Evolutionary conservation across 1,140 invertebrate genomes (phyloP), one percentile per base, ranked within the genome.

Genomic region (Geopemphigus sp.): DNA sequence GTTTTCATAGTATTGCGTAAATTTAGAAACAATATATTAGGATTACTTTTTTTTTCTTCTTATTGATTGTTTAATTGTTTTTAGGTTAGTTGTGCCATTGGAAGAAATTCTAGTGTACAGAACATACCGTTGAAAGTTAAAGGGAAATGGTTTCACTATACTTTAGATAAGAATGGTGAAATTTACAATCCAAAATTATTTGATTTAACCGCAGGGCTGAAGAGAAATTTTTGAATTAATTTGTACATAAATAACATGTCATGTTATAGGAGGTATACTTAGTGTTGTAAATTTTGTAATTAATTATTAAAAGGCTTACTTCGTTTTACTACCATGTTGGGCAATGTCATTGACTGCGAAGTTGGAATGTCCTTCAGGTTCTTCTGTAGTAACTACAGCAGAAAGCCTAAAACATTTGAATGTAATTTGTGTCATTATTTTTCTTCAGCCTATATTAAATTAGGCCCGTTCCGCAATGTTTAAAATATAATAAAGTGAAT

Each of bases 71-170:
- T 74, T 29, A 32, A 56, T 11, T 63, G 22, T 80, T 39, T 80
- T 70, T 26, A 76, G 80, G 26, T 76, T 26, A 76, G 80, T 19
- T 81, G 80, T 61, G 24, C 68, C 8, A 57, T 81, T 19, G 57
- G 80, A 11, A 56, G 80, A 61, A 76, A n/a, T 57, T n/a, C 39
- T 3, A 8, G 45, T 19, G 50, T 29, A 14, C 80, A 81, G n/a
- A 68, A n/a, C 47, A 68, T 81, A 56, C 80, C 80, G 17, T 29
- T 81, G 4, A 81, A 81, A 81, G 66, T 81, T 14, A 70, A 81
- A 70, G 80, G 80, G 14, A 81, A 70, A 81, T 70, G 63, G 64
- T 81, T 81, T 47, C 54, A 72, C 54, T 81, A 70, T 29, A 72
- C n/a, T 39, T 61, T 81, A 72, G 80, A 81, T 59, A 70, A 68